These are phyloP conservation scores for Anoplius nigerrimus DNA, from an alignment of 2,888 invertebrate species.

Conservation along the genomic window DNA sequence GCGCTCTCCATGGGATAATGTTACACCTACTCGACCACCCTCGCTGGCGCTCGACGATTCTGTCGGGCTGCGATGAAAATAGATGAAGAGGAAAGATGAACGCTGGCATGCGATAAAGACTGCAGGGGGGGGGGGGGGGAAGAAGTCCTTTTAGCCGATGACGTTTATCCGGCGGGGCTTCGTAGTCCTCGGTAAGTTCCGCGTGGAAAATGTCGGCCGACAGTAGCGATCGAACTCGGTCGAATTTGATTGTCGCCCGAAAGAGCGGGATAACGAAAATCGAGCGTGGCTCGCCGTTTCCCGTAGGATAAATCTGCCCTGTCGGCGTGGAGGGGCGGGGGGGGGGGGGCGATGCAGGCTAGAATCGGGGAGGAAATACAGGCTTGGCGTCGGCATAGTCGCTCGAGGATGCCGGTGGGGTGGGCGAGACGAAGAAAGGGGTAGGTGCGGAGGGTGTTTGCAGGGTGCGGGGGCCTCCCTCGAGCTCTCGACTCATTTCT, in stretches of 20 bases:
- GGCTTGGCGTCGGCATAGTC: slow-evolving; percentile 31
- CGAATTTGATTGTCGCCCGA: no score
- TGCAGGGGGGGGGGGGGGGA: no score
- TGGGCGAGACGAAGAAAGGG: slow-evolving; percentile 14
- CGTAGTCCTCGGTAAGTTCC: no score
- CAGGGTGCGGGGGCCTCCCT: slow-evolving; percentile 37
- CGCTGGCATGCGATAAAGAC: no score
- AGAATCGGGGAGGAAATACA: slow-evolving; percentile 33
- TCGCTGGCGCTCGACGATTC: no score
- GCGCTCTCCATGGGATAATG: not conserved
- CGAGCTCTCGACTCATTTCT: slow-evolving; percentile 68
- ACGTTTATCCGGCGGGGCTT: no score
- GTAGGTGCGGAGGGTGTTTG: not conserved
- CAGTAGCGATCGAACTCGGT: no score
- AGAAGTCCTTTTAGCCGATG: no score
- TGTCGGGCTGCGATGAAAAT: no score
- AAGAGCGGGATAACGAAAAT: slow-evolving; percentile 7
- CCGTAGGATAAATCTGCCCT: slow-evolving; percentile 49
- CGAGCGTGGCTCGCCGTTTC: slow-evolving; percentile 5
- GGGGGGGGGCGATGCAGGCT: slow-evolving; percentile 17
- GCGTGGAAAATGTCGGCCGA: no score
- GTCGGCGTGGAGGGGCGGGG: slow-evolving; percentile 25
- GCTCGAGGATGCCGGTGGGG: slow-evolving; percentile 20
- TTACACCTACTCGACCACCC: no score
- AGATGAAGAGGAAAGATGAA: no score